A percentile compares a stretch with the other conserved stretches of the same genome.
Evolutionary conservation across 2,888 invertebrate genomes (phyloP).

Genomic region (Sialis fuliginosa): DNA sequence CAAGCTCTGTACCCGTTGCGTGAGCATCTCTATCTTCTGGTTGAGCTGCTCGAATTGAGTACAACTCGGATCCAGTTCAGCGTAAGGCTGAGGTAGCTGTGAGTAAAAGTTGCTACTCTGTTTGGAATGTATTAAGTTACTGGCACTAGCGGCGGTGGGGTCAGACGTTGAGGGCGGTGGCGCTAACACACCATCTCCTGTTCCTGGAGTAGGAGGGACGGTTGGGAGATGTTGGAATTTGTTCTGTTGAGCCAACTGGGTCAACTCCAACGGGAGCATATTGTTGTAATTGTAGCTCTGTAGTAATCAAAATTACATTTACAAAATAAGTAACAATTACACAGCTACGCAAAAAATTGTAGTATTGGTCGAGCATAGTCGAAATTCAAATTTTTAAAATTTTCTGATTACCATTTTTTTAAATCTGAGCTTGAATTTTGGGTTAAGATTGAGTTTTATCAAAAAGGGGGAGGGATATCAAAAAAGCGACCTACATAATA

Average conservation of each 20-base stretch:
- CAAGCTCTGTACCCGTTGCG: conserved; percentile 47
- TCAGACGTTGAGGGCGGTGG: not conserved
- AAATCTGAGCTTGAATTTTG: no score
- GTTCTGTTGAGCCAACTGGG: not conserved
- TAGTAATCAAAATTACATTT: no score
- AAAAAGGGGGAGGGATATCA: no score
- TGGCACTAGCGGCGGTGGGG: not conserved
- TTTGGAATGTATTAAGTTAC: conserved; percentile 11
- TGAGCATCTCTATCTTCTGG: conserved; percentile 48
- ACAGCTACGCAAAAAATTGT: no score
- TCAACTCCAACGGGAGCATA: conserved; percentile 2
- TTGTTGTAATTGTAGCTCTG: conserved; percentile 3
- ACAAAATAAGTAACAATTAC: no score
- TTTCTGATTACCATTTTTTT: no score
- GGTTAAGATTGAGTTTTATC: no score
- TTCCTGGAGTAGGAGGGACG: not conserved
- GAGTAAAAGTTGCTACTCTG: conserved; percentile 4
- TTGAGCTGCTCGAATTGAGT: conserved; percentile 34
- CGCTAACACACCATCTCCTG: not conserved
- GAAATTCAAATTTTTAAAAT: no score
- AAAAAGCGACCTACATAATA: no score
- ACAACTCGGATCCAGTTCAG: not conserved
- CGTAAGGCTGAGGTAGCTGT: conserved; percentile 1
- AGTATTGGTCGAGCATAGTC: no score
- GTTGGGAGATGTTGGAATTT: no score